These are phyloP conservation scores for Xylophagus ater DNA, from an alignment of 2,888 invertebrate species.

Conservation along the genomic window DNA sequence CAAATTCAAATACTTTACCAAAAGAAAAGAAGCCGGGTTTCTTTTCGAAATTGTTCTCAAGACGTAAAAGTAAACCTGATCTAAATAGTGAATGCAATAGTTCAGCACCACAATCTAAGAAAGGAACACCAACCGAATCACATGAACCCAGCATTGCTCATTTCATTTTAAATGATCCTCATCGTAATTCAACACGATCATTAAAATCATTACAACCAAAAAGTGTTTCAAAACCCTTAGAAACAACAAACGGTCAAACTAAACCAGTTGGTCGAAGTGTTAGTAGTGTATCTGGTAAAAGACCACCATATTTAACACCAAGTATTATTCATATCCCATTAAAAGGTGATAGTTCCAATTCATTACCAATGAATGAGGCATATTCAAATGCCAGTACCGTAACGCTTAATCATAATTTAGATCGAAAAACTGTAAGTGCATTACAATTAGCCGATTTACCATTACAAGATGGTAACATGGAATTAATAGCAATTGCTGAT, in stretches of 20 bases:
- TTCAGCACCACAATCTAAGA: conserved; percentile 7
- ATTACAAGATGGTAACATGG: conserved; percentile 42
- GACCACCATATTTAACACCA: conserved; percentile 47
- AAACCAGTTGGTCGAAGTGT: conserved; percentile 49
- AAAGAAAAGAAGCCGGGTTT: conserved; percentile 51
- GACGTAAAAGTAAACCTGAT: conserved; percentile 44
- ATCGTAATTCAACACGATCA: conserved; percentile 31
- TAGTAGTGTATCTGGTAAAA: conserved; percentile 49
- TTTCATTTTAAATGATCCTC: conserved; percentile 28
- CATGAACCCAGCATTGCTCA: conserved; percentile 32
- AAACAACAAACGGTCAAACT: conserved; percentile 37
- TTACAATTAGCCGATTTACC: conserved; percentile 39
- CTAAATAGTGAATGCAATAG: conserved; percentile 22
- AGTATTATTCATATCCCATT: conserved; percentile 56
- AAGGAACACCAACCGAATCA: conserved; percentile 23
- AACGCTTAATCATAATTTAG: conserved; percentile 33
- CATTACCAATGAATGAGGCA: conserved; percentile 42
- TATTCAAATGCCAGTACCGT: conserved; percentile 37
- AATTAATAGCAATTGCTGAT: conserved; percentile 45
- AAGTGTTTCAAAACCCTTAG: conserved; percentile 30
- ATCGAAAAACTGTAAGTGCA: conserved; percentile 38
- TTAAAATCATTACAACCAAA: conserved; percentile 28
- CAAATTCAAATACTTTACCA: conserved; percentile 37
- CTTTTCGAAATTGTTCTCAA: conserved; percentile 52
- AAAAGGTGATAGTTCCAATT: conserved; percentile 44